Percentiles rank a stretch among this genome's conserved stretches.
phyloP scores from a whole-genome alignment of 2,797 vertebrate species.

The Ctenosaura bakeri region DNA sequence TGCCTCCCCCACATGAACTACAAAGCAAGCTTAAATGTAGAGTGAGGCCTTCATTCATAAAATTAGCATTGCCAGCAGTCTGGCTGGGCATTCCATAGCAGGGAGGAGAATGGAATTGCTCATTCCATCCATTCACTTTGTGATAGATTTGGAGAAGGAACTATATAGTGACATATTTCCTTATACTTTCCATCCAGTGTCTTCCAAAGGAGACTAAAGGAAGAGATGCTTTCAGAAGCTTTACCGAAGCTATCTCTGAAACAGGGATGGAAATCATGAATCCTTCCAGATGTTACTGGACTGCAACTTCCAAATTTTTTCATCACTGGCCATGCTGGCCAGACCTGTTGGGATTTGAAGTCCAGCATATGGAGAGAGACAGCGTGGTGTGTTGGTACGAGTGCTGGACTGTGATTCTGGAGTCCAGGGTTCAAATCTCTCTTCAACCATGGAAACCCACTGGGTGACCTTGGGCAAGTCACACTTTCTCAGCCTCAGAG shows the following conservation, averaged over 20 bases:
- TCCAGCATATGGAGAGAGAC: too few relatives aligned
- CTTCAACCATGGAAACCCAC: too few relatives aligned
- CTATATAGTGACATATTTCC: not conserved
- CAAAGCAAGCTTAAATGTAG: constrained; percentile 61
- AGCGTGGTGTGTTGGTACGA: too few relatives aligned
- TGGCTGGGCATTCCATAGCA: constrained; percentile 5
- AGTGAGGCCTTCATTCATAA: constrained; percentile 59
- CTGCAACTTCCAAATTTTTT: not conserved
- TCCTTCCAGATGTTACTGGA: not conserved
- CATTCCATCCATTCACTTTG: not conserved
- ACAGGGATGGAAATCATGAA: too few relatives aligned
- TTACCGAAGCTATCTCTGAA: not conserved
- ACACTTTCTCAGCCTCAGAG: too few relatives aligned
- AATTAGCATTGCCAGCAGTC: not conserved
- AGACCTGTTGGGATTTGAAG: too few relatives aligned
- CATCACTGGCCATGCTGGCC: not conserved
- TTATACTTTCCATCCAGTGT: not conserved
- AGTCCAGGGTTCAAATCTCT: too few relatives aligned
- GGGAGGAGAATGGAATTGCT: accelerated
- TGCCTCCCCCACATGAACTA: constrained; percentile 21
- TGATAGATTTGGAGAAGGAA: constrained; percentile 12
- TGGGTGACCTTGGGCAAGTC: too few relatives aligned
- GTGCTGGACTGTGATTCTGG: too few relatives aligned
- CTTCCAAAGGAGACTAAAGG: not conserved
- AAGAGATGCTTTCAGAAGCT: not conserved